Conservation (phyloP, 2,888 invertebrate genomes). For the Plagodis pulveraria region DNA sequence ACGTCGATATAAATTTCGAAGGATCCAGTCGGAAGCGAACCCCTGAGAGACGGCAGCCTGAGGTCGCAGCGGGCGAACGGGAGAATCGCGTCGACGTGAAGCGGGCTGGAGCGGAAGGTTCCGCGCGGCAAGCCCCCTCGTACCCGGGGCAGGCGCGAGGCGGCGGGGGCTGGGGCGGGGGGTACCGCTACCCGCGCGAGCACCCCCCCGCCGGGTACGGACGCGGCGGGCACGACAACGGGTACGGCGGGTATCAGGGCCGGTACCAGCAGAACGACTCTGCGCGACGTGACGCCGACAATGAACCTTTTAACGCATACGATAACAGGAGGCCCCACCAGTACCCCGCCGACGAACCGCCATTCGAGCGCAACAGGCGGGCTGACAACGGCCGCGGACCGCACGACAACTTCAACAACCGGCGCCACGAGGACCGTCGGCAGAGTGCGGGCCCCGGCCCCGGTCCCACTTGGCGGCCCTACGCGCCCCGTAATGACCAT, state of each 20-base stretch:
- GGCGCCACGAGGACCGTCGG: constrained; percentile 15
- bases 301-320: constrained; percentile 45
- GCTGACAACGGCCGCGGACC: constrained; percentile 7
- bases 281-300: constrained; percentile 49
- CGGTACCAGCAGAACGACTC: constrained; percentile 35
- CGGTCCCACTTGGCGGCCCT: constrained; percentile 30
- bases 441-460: constrained; percentile 5
- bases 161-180: constrained; percentile 75
- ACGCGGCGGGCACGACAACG: constrained; percentile 4
- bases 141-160: constrained; percentile 86
- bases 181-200: constrained; percentile 55
- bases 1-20: constrained; percentile 79
- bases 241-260: constrained; percentile 3
- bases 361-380: constrained; percentile 44
- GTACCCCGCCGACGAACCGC: constrained; percentile 50
- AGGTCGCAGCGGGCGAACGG: not conserved
- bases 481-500: constrained; percentile 30
- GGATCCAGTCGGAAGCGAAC: constrained; percentile 6
- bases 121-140: constrained; percentile 83
- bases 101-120: constrained; percentile 50
- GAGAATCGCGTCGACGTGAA: constrained; percentile 47
- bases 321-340: constrained; percentile 60
- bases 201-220: constrained; percentile 40
- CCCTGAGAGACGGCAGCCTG: constrained; percentile 28
- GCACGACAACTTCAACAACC: constrained; percentile 34